phyloP scores from a whole-genome alignment of 2,888 invertebrate genomes.

The Rugalucina vietnamica region DNA sequence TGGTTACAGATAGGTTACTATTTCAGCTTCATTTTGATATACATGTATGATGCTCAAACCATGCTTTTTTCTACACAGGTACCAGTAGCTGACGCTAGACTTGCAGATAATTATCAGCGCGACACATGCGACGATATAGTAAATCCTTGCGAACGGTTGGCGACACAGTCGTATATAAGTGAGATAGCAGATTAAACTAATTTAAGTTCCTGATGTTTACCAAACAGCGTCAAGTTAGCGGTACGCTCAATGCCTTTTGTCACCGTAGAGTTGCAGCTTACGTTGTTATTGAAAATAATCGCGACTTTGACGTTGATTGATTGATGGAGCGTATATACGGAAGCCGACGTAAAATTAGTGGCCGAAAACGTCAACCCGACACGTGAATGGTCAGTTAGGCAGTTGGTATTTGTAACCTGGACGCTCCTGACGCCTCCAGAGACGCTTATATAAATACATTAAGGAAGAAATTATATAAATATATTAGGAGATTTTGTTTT shows the following conservation, averaged over 20 bases:
- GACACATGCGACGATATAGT: background rate
- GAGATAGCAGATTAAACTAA: background rate
- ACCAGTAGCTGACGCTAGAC: background rate
- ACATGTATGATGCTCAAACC: background rate
- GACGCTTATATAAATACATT: background rate
- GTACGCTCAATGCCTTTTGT: background rate
- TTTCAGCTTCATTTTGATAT: no score
- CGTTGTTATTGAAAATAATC: background rate
- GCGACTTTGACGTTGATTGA: conserved; percentile 1
- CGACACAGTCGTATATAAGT: background rate
- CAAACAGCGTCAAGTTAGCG: background rate
- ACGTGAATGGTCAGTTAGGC: background rate
- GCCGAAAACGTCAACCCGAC: background rate
- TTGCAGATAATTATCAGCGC: background rate
- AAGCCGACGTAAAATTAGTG: background rate
- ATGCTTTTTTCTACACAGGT: background rate
- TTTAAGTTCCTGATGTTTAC: background rate
- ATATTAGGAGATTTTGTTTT: background rate
- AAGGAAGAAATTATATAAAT: background rate
- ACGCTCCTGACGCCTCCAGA: background rate
- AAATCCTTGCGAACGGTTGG: background rate
- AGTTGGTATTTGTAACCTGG: background rate
- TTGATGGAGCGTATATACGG: background rate
- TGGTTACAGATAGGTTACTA: no score
- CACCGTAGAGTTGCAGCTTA: no score